Conservation (phyloP, 2,797 vertebrate species). For the Arrhamphus sclerolepis region DNA sequence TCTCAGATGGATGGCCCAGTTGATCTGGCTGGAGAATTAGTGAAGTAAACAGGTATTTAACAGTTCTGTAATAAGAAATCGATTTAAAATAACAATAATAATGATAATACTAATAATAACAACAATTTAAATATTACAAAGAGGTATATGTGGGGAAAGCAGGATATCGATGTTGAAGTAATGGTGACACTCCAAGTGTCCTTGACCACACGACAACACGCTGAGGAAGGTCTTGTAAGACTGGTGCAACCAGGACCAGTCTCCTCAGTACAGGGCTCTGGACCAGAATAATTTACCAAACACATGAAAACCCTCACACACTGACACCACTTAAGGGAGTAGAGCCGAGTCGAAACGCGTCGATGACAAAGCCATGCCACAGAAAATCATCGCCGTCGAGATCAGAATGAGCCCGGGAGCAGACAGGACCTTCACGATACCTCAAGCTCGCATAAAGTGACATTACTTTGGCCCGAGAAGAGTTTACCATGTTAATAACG, state of each 20-base stretch:
- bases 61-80: not conserved
- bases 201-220: not conserved
- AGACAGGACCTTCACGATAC: not conserved
- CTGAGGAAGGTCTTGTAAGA: constrained; percentile 32
- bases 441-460: not conserved
- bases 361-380: constrained; percentile 31
- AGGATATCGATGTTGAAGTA: not conserved
- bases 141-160: no score
- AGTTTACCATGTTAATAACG: no score
- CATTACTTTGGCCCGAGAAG: not conserved
- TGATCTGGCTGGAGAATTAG: no score
- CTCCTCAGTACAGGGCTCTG: not conserved
- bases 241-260: constrained; percentile 5
- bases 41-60: not conserved
- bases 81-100: not conserved
- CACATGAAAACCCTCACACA: not conserved
- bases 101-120: no score
- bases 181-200: not conserved
- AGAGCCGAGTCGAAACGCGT: not conserved
- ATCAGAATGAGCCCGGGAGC: not conserved
- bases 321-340: not conserved
- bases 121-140: not conserved
- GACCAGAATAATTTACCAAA: not conserved
- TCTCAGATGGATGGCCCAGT: not conserved
- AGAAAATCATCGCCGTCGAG: not conserved